phyloP scores from a whole-genome alignment of 2,797 vertebrate genomes.

The Chiropotes sagulatus region DNA sequence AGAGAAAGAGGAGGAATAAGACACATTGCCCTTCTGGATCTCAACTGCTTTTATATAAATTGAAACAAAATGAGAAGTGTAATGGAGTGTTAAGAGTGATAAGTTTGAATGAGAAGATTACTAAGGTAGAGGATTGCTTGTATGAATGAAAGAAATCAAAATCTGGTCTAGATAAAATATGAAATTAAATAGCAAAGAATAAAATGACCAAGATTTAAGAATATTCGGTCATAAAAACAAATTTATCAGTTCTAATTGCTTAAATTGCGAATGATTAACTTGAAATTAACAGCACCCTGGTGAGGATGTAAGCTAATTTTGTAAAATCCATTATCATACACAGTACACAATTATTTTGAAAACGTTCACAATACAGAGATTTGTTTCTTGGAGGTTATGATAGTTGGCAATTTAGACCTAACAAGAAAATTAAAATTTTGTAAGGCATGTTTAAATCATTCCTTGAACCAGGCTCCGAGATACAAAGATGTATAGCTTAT shows the following conservation, averaged over 20 bases:
- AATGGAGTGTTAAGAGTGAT: conserved; percentile 59
- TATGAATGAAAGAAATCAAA: conserved; percentile 44
- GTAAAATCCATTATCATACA: conserved; percentile 68
- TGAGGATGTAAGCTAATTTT: conserved; percentile 62
- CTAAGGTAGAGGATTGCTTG: background rate
- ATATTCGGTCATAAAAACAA: conserved; percentile 49
- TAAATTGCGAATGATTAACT: conserved; percentile 58
- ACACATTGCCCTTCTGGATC: background rate
- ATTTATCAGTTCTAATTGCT: conserved; percentile 52
- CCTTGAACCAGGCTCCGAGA: conserved; percentile 34
- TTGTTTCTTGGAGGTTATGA: conserved; percentile 53
- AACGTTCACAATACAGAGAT: conserved; percentile 51
- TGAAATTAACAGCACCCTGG: conserved; percentile 43
- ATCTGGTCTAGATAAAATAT: conserved; percentile 44
- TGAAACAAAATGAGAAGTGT: conserved; percentile 64
- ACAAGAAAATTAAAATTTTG: conserved; percentile 55
- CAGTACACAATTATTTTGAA: conserved; percentile 70
- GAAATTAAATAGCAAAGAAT: conserved; percentile 46
- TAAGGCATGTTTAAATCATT: conserved; percentile 46
- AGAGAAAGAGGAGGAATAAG: background rate
- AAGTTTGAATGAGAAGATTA: conserved; percentile 33
- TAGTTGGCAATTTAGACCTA: conserved; percentile 49
- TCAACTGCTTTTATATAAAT: conserved; percentile 67
- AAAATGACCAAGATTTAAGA: conserved; percentile 48
- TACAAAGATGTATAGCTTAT: conserved; percentile 47